Percentiles rank a stretch among this genome's conserved stretches.
Evolutionary conservation across 2,888 invertebrate species (phyloP).

Genomic region (Mimachlamys varia): DNA sequence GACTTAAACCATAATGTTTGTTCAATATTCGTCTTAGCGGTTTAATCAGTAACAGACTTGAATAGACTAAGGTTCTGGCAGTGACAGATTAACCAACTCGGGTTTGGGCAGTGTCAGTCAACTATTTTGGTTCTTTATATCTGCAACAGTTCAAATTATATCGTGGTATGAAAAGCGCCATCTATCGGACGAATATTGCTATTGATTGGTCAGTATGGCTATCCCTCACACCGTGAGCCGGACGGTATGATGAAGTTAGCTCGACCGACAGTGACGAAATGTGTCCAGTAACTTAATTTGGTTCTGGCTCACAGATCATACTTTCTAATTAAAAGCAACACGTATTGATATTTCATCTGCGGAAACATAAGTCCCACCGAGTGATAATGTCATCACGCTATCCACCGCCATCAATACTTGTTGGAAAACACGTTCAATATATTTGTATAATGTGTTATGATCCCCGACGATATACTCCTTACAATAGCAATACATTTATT

Average conservation of each 20-base stretch:
- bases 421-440: slow-evolving; percentile 29
- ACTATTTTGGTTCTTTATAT: not conserved
- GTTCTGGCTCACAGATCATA: slow-evolving; percentile 25
- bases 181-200: not conserved
- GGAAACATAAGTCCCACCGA: not conserved
- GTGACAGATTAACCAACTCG: not conserved
- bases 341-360: slow-evolving; percentile 24
- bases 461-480: not conserved
- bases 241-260: slow-evolving; percentile 31
- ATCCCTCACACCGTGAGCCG: not conserved
- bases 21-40: too few relatives aligned
- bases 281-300: slow-evolving; percentile 12
- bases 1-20: too few relatives aligned
- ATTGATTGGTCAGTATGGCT: slow-evolving; percentile 3
- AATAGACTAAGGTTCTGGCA: not conserved
- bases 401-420: not conserved
- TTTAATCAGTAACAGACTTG: too few relatives aligned
- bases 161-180: not conserved
- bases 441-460: slow-evolving; percentile 36
- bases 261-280: slow-evolving; percentile 32
- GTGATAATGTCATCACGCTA: not conserved
- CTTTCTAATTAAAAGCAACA: slow-evolving; percentile 27
- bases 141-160: not conserved
- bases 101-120: not conserved
- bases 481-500: slow-evolving; percentile 20